Percentiles rank a stretch among this genome's conserved stretches.
Evolutionary conservation across 2,113 vertebrate species (phyloP).

Genomic region (Motacilla alba): DNA sequence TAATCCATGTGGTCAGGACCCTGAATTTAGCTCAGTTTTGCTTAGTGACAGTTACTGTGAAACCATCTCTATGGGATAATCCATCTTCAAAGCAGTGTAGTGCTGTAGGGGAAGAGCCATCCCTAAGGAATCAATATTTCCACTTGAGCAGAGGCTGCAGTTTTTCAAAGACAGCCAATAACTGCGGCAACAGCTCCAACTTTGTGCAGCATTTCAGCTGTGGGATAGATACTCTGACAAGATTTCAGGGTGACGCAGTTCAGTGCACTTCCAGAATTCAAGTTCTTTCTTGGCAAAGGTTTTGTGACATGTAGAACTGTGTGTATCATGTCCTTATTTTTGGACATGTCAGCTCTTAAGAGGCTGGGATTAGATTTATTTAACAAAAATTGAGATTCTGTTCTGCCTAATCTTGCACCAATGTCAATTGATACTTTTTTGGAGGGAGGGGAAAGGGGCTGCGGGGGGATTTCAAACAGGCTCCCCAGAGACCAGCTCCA

Average conservation of each 20-base stretch:
- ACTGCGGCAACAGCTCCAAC: background rate
- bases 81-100: background rate
- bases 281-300: background rate
- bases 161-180: background rate
- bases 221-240: background rate
- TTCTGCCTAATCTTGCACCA: background rate
- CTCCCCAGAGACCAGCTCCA: background rate
- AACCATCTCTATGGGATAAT: background rate
- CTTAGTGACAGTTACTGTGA: slow-evolving; percentile 4
- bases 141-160: background rate
- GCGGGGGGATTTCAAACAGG: background rate
- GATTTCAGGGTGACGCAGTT: background rate
- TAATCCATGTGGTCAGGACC: background rate
- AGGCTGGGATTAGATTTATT: background rate
- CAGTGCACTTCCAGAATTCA: background rate
- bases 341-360: background rate
- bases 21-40: background rate
- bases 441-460: fast-evolving
- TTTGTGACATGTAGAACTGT: background rate
- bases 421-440: background rate
- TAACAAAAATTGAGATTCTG: background rate
- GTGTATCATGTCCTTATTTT: background rate
- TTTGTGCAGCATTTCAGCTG: background rate
- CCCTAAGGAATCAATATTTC: slow-evolving; percentile 2
- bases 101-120: background rate